phyloP scores from a whole-genome alignment of 2,113 vertebrate species.

The Polyodon spathula region DNA sequence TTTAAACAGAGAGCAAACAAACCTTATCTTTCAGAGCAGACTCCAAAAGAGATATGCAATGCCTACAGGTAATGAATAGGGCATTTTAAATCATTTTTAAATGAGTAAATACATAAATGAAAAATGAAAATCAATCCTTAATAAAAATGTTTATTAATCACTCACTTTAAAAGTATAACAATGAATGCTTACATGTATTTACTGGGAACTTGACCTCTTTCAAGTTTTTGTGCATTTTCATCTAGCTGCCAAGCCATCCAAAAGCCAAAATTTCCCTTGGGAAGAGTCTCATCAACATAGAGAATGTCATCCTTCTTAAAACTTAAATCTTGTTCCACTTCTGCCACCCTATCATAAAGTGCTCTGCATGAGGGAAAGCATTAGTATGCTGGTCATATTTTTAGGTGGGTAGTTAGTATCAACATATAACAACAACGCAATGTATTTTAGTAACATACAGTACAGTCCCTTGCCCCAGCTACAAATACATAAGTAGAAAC shows the following conservation, averaged over 20 bases:
- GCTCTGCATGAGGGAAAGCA: slow-evolving; percentile 53
- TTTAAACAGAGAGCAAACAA: no score
- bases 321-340: slow-evolving; percentile 77
- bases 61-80: no score
- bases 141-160: no score
- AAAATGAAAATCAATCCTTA: neutral
- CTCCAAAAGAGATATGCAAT: no score
- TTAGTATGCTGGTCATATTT: slow-evolving; percentile 3
- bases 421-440: slow-evolving; percentile 1
- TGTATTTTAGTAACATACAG: neutral
- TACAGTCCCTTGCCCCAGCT: no score
- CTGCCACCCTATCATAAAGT: slow-evolving; percentile 79
- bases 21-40: no score
- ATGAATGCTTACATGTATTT: slow-evolving; percentile 95
- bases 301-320: slow-evolving; percentile 96
- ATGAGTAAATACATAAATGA: neutral
- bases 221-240: slow-evolving; percentile 79
- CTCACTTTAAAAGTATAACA: slow-evolving; percentile 8
- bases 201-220: slow-evolving; percentile 84
- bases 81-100: no score
- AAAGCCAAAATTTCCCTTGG: slow-evolving; percentile 80
- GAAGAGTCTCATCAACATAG: slow-evolving; percentile 86
- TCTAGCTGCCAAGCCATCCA: slow-evolving; percentile 96
- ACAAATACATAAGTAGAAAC: no score
- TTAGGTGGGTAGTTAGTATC: neutral